These are phyloP conservation scores for Mormyrus hasselquistii DNA, from an alignment of 2,797 vertebrate genomes.

Conservation along the genomic window DNA sequence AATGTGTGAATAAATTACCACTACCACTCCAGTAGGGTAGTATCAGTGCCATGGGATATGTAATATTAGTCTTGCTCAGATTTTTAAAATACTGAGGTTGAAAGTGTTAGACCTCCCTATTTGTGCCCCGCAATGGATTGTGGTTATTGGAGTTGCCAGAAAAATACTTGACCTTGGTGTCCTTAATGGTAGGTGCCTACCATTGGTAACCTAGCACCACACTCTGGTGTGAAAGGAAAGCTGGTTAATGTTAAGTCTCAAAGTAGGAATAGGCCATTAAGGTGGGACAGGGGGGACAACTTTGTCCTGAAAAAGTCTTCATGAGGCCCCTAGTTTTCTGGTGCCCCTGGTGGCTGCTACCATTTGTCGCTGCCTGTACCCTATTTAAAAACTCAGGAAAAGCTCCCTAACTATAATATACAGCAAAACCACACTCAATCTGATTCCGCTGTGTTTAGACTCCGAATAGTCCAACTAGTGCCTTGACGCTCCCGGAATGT, in stretches of 20 bases:
- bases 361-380: neutral
- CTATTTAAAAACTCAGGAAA: neutral
- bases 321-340: neutral
- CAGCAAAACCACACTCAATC: neutral
- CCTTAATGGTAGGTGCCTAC: neutral
- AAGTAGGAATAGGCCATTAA: neutral
- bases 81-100: neutral
- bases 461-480: neutral
- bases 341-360: neutral
- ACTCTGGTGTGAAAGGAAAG: neutral
- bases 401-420: neutral
- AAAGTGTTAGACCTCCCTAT: neutral
- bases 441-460: neutral
- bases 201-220: neutral
- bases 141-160: neutral
- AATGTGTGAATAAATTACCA: neutral
- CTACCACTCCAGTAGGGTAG: neutral
- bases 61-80: neutral
- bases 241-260: neutral
- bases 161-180: neutral
- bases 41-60: neutral
- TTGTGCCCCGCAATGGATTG: neutral
- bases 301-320: neutral
- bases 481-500: neutral
- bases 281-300: neutral